Conservation (phyloP, 1,140 invertebrate genomes). For the Zaprionus nigranus region DNA sequence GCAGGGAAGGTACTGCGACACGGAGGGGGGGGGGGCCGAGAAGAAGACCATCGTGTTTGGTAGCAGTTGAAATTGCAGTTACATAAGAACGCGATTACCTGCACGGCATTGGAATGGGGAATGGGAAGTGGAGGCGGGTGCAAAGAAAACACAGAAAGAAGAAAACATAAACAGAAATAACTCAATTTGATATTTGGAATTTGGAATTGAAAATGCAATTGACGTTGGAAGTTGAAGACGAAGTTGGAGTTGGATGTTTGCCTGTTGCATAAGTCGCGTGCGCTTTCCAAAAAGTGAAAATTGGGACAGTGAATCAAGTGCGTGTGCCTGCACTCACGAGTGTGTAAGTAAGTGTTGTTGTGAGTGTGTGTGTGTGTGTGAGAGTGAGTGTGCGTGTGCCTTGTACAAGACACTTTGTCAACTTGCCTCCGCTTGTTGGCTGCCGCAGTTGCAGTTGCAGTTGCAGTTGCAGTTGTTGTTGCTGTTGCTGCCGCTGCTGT, state of each 20-base stretch:
- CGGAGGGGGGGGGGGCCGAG: background rate
- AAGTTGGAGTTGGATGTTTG: background rate
- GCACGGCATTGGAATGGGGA: slow-evolving; percentile 10
- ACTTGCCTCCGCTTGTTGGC: slow-evolving; percentile 64
- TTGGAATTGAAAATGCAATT: slow-evolving; percentile 20
- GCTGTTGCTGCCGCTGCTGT: slow-evolving; percentile 22
- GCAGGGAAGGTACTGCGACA: background rate
- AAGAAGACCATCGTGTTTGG: background rate
- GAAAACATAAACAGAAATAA: slow-evolving; percentile 1
- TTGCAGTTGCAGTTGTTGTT: slow-evolving; percentile 37
- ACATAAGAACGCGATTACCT: slow-evolving; percentile 30
- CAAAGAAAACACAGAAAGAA: background rate
- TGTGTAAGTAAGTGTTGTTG: slow-evolving; percentile 12
- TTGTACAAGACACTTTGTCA: slow-evolving; percentile 34
- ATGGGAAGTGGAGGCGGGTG: no score
- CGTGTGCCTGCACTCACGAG: slow-evolving; percentile 1
- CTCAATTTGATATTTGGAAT: background rate
- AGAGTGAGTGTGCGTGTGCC: slow-evolving; percentile 13
- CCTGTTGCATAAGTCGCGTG: slow-evolving; percentile 44
- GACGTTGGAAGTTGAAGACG: background rate
- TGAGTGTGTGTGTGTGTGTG: slow-evolving; percentile 7
- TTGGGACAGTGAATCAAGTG: slow-evolving; percentile 55
- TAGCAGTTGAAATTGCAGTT: slow-evolving; percentile 11
- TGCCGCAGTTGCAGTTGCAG: slow-evolving; percentile 38
- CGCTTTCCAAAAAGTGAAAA: slow-evolving; percentile 68